These are phyloP conservation scores for Channa striata DNA, from an alignment of 2,797 vertebrate species.

Conservation along the genomic window DNA sequence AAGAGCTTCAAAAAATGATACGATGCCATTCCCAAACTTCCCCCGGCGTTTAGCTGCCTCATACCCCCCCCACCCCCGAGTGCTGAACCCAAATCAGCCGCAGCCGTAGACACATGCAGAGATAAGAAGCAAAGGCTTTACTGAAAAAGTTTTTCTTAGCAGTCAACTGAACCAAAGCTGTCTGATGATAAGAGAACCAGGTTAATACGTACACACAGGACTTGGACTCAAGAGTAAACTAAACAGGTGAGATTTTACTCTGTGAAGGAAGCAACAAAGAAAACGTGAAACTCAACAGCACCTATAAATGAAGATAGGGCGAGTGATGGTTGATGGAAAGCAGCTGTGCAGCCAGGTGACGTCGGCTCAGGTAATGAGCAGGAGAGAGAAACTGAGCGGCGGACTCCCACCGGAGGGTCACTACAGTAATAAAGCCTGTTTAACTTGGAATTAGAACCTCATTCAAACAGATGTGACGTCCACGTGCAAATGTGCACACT, in stretches of 20 bases:
- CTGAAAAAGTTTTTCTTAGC: no score
- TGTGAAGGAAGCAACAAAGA: no score
- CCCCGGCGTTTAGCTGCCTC: no score
- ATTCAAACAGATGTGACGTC: not conserved
- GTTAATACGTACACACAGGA: not conserved
- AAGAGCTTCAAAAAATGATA: no score
- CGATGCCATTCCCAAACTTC: not conserved
- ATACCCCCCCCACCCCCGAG: not conserved
- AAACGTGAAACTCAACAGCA: not conserved
- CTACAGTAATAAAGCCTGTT: not conserved
- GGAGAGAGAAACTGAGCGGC: not conserved
- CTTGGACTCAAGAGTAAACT: no score
- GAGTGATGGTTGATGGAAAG: conserved; percentile 10
- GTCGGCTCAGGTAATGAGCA: not conserved
- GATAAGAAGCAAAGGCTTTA: no score
- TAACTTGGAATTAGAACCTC: not conserved
- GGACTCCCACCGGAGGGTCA: not conserved
- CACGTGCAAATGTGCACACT: no score
- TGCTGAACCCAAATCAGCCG: not conserved
- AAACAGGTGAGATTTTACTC: no score
- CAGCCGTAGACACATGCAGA: no score
- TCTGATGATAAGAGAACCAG: not conserved
- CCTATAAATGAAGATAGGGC: not conserved
- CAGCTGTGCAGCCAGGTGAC: conserved; percentile 10
- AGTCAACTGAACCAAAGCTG: not conserved